Evolutionary conservation across 2,888 invertebrate species (phyloP), one percentile per base, ranked within the genome.

Genomic region (Cinara cedri): DNA sequence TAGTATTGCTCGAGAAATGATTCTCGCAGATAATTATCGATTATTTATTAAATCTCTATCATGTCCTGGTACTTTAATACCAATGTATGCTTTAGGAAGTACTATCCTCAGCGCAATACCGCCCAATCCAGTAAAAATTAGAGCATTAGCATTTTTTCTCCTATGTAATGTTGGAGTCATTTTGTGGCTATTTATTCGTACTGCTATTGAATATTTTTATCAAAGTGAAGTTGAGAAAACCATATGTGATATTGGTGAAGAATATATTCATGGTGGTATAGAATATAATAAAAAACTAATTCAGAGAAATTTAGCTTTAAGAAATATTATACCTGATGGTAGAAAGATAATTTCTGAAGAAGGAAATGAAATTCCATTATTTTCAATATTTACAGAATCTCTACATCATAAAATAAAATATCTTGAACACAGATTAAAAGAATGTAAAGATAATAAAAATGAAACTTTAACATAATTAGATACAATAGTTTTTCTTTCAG

Each of bases 271-370:
- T 84, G 93, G 93, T 66, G 95, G 93, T 3, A 86, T 90, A 46
- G 90, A 91, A 85, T 95, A 89, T 86, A 95, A 94, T 85, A 88
- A 89, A 42, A 93, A 93, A 86, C 85, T 90, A 42, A 84, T 93
- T 55, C 87, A 90, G 83, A 89, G 92, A 84, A 95, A 95, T 85
- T 89, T 90, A 83, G 93, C 93, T 0, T 85, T 94, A 21, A 87
- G 92, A 83, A 86, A 87, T 81, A 85, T 94, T 13, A 87, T 93
- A 86, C 84, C 85, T 24, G 86, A 88, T 66, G 92, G 92, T 0
- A 88, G 90, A 84, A 87, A 85, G 10, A 86, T 88, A 71, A 94
- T 90, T 84, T 90, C 90, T 49, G 88, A 87, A 63, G 84, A 88
- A 81, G 94, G 94, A 13, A 92, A 94, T 87, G 90, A 91, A 84